Evolutionary conservation across 2,888 invertebrate species (phyloP), one percentile per base, ranked within the genome.

Genomic region (Ochlodes sylvanus): DNA sequence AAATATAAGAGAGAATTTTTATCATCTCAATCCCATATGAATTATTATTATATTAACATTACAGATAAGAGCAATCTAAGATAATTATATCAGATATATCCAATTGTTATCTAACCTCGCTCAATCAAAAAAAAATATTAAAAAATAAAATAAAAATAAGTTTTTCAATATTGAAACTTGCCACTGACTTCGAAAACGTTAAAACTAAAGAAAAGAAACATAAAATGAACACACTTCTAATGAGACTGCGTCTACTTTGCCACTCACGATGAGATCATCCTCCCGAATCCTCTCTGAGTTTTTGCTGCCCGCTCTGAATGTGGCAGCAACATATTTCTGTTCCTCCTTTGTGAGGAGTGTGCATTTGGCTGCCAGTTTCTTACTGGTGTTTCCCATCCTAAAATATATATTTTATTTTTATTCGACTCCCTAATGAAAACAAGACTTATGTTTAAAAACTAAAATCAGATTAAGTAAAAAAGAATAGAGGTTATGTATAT

Each of bases 231-330:
- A 88, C 87, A 93, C 92, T 89, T 93, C 90, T 87, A 93, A 82
- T 75, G 84, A 88, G 77, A 85, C 90, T 79, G 91, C 86, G 73
- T 92, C 92, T 88, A 92, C 77, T 84, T 83, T 87, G 74, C 89
- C 89, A 92, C 94, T 94, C 93, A 95, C 95, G 87, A 94, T 95
- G 82, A 95, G 92, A 83, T 95, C 95, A 70, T 95, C 95, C 87
- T 95, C 95, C 67, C 94, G 89, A 69, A 95, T 95, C 81, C 89
- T 92, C 71, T 95, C 95, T 0, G 95, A 95, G 86, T 95, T 95
- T 83, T 94, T 95, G 79, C 95, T 95, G 64, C 94, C 95, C 3
- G 94, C 87, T 65, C 94, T 87, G 86, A 95, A 95, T 0, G 95
- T 95, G 54, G 93, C 93, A 5, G 95, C 94, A 0, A 95, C 94